Evolutionary conservation across 35 echinoderm and acorn worm species (phyloP), one percentile per base, ranked within the genome.

Genomic region (Lytechinus variegatus): DNA sequence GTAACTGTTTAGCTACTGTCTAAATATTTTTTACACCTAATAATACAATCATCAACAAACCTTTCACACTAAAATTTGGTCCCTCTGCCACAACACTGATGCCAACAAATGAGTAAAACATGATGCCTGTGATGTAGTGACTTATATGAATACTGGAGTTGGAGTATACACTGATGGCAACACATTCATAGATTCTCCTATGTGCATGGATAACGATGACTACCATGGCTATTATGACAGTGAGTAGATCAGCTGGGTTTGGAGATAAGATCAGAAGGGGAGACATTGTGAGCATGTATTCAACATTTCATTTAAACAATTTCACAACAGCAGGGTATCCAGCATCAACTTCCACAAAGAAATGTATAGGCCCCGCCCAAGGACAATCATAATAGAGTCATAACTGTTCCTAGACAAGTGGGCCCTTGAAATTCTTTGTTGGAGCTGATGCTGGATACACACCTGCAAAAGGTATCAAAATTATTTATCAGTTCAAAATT

Each of bases 91-190:
- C 12, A 12, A 97, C 10, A 21, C 96, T 96, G 27, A 97, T 57
- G 27, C 98, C 96, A 89, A 88, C 7, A 16, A 96, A 54, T 27
- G 95, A 29, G 86, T 99, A 99, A 28, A 97, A 98, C 14, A 95
- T 86, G 9, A 97, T 53, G 0, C 98, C 98, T 16, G 97, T 53
- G 16, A 99, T 28, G 86, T 98, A 99, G 95, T 99, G 98, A 44
- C 88, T 29, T 5, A 99, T n/a, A 87, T 99, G 95, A 86, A 99
- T 99, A 56, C 95, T 98, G 53, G 98, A 96, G 51, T 97, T 98
- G 1, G 97, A 98, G 87, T 98, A 98, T 4, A 92, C 95, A 87
- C 97, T 98, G 9, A 99, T 93, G n/a, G 96, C 96, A 54, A 97
- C 21, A 86, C 96, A 98, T 55, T 99, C 98, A 57, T 97, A 96